Base-by-base conservation (phyloP, 2,797 vertebrate species). In the Myotis daubentonii region DNA sequence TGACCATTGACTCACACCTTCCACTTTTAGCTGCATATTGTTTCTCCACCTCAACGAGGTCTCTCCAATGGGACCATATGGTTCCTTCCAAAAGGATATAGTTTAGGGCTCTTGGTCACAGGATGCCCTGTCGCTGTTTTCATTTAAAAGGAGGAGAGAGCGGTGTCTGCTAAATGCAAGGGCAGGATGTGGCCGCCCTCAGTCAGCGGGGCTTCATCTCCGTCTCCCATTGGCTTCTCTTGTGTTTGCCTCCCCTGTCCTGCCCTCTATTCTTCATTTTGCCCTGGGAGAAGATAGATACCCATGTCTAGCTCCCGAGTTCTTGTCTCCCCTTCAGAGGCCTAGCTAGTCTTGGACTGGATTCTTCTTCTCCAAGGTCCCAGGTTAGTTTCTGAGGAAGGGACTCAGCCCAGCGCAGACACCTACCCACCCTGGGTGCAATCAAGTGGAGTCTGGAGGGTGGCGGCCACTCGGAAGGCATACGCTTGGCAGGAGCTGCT, bases 31-130 rank as follows among this genome's bases (percentile, higher is more conserved):
- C 84, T 41, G 20, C 3, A 0, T 30, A 0, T 13, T 23, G 25
- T 91, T 90, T 94, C 66, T 57, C 51, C 23, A 20, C 38, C 28
- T 33, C 47, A 88, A 53, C 60, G 25, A 1, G 11, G 15, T 28
- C 70, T 57, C 78, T 25, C 85, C 38, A 5, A 7, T 38, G 38
- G n/a, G 74, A 53, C 49, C 44, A 3, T 10, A 20, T 68, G 62
- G 16, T 85, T 91, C 89, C 83, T 93, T 70, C 76, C 10, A 12
- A 78, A 84, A 72, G 15, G 44, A 49, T 13, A 6, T 4, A 62
- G 70, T 44, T 74, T 71, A 79, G 49, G n/a, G 38, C 33, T 75
- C 38, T 75, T 41, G 65, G 44, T 80, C 6, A 19, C 23, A 82
- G 94, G 57, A 68, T 30, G 15, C 22, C 25, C 33, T 87, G 10